phyloP scores from a whole-genome alignment of 2,113 vertebrate species.

The Menura novaehollandiae region DNA sequence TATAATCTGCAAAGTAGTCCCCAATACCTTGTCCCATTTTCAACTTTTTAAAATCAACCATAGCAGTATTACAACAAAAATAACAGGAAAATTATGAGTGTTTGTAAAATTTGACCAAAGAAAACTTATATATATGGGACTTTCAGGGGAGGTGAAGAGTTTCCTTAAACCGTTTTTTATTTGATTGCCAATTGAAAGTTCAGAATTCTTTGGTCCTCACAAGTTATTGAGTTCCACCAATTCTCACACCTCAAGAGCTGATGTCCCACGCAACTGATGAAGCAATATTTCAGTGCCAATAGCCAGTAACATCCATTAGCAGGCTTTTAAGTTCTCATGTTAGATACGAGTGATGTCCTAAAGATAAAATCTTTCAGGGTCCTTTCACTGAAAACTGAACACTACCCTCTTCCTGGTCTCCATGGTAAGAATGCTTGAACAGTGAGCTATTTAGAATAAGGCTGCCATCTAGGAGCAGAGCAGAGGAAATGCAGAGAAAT shows the following conservation, averaged over 20 bases:
- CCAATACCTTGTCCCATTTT: background rate
- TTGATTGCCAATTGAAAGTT: background rate
- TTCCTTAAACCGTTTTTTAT: background rate
- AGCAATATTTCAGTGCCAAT: background rate
- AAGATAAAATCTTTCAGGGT: background rate
- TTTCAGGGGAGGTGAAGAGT: background rate
- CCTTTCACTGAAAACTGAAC: background rate
- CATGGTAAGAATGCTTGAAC: background rate
- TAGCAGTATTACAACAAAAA: background rate
- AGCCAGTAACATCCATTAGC: background rate
- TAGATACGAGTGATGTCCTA: background rate
- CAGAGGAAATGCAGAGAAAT: background rate
- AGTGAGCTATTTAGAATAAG: background rate
- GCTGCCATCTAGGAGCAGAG: conserved; percentile 43
- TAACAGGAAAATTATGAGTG: background rate
- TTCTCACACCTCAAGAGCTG: background rate
- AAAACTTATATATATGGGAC: background rate
- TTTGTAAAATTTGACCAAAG: background rate
- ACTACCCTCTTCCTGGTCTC: background rate
- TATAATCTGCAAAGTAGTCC: background rate
- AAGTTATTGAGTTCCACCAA: background rate
- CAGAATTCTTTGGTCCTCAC: background rate
- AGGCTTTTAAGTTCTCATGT: background rate
- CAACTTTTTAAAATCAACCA: rapidly evolving
- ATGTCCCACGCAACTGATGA: background rate